Evolutionary conservation across 2,797 vertebrate species (phyloP), one percentile per base, ranked within the genome.

Genomic region (Gambusia yucatana): DNA sequence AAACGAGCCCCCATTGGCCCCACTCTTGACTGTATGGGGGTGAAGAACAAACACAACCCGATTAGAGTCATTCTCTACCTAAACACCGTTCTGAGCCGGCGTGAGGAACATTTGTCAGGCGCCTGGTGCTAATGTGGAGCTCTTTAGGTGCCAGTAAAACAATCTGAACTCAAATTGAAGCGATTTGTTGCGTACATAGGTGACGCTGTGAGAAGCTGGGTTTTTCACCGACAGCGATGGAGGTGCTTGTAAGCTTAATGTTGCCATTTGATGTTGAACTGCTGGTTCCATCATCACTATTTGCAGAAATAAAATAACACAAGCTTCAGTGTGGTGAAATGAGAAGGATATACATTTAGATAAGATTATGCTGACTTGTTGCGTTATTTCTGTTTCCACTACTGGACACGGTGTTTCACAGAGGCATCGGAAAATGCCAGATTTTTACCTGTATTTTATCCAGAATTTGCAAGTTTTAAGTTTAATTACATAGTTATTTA

Each of bases 21-120:
- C 84, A 88, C 88, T 92, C 85, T 84, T 81, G 84, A 83, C 80
- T 76, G 83, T 79, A 87, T 91, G 74, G 69, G 87, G 88, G 86
- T 87, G 82, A 83, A 89, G 88, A 85, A 86, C 86, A 89, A 92
- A 91, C 91, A 85, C 81, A 10, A 65, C 59, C 76, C 77, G 73
- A 83, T 90, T 77, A 87, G 73, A 65, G 69, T 82, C 48, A 16
- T 76, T 77, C 77, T 59, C 75, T 63, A 72, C 73, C 67, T 47
- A 44, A 88, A 85, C 80, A 81, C 73, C 65, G 72, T 78, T 82
- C 82, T 79, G 76, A 73, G 83, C 78, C 61, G 75, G 76, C 22
- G 50, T 25, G 75, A 20, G 6, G 61, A 75, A 76, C 88, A 89
- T 91, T 88, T 91, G 87, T 86, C 87, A 86, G 84, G 76, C 76